phyloP scores from a whole-genome alignment of 2,113 vertebrate species.

The Engystomops pustulosus region DNA sequence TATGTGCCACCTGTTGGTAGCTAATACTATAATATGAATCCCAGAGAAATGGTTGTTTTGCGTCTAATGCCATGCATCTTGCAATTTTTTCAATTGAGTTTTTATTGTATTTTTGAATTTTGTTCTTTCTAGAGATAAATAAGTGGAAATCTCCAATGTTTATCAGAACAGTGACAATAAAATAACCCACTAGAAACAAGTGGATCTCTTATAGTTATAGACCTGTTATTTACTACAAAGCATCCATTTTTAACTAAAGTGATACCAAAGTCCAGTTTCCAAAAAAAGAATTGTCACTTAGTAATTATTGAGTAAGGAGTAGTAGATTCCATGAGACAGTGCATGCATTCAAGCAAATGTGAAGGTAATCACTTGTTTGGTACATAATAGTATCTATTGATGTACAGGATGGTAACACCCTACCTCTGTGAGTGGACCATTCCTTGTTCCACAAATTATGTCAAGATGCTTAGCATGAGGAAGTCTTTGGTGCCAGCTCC shows the following conservation, averaged over 20 bases:
- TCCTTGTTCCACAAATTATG: constrained; percentile 43
- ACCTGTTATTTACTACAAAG: neutral
- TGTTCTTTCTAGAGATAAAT: no score
- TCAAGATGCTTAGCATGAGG: constrained; percentile 55
- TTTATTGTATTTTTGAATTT: no score
- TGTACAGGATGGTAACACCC: constrained; percentile 31
- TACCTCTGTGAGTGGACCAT: constrained; percentile 38
- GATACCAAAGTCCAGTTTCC: neutral
- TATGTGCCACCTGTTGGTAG: no score
- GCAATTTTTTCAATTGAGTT: no score
- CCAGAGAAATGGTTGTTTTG: no score
- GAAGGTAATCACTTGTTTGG: constrained; percentile 33
- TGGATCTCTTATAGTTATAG: neutral
- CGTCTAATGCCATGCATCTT: no score
- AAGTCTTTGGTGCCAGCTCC: constrained; percentile 61
- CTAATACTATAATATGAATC: no score
- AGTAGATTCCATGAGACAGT: constrained; percentile 7
- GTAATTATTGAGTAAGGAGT: constrained; percentile 3
- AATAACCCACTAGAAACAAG: neutral
- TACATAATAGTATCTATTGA: constrained; percentile 45
- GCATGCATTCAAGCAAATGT: constrained; percentile 17
- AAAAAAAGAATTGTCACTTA: neutral
- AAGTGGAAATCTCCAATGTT: no score
- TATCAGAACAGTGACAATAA: no score
- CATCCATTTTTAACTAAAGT: neutral